Conservation (phyloP, 1,140 invertebrate species). For the Megalopta genalis region DNA sequence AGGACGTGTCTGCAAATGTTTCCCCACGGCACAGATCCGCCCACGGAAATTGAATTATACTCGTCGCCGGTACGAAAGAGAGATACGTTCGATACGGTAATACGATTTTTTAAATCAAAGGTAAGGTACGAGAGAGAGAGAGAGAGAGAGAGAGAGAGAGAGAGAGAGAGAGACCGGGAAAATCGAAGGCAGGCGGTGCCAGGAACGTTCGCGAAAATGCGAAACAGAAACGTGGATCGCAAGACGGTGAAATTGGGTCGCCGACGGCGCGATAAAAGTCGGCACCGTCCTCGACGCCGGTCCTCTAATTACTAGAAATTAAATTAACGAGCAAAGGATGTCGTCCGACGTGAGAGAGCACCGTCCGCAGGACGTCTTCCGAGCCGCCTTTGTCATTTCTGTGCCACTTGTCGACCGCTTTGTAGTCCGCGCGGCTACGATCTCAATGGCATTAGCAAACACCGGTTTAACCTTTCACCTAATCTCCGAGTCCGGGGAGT, state of each 20-base stretch:
- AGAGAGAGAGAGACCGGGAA: no score
- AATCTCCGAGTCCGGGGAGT: background rate
- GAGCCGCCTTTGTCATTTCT: background rate
- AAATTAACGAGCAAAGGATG: constrained; percentile 45
- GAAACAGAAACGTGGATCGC: background rate
- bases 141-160: background rate
- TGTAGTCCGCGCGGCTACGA: background rate
- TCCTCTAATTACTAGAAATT: constrained; percentile 48
- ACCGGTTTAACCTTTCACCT: background rate
- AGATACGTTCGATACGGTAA: background rate
- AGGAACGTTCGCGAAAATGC: background rate
- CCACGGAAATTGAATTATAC: background rate
- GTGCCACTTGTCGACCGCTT: background rate
- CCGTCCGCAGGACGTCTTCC: constrained; percentile 15
- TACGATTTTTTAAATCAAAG: background rate
- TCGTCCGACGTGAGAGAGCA: constrained; percentile 22
- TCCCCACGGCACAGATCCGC: background rate
- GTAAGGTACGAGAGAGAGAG: background rate
- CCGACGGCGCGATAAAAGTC: constrained; percentile 30
- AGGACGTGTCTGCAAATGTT: background rate
- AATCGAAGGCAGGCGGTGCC: no score
- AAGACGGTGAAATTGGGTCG: constrained; percentile 21
- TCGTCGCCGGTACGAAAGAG: background rate
- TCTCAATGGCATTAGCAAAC: background rate
- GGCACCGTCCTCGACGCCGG: background rate